Evolutionary conservation across 2,113 vertebrate genomes (phyloP).

Genomic region (Neolamprologus hecqui): DNA sequence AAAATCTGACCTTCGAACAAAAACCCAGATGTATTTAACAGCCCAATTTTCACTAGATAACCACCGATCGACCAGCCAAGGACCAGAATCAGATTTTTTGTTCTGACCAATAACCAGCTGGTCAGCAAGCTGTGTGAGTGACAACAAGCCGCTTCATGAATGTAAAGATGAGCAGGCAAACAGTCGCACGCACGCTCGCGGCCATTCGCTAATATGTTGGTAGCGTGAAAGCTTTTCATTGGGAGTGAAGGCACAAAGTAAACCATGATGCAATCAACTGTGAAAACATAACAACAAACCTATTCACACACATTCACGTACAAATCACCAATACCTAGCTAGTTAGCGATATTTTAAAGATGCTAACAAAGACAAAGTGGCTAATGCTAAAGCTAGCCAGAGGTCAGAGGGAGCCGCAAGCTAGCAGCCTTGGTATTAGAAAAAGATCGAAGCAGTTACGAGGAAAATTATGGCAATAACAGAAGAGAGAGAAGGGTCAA

Average conservation of each 20-base stretch:
- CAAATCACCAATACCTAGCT: neutral
- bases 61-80: neutral
- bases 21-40: neutral
- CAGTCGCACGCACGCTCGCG: rapidly evolving
- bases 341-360: neutral
- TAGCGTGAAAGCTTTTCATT: neutral
- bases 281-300: neutral
- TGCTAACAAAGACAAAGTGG: neutral
- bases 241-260: neutral
- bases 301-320: neutral
- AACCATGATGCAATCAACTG: neutral
- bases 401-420: neutral
- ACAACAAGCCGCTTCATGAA: neutral
- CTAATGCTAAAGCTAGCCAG: neutral
- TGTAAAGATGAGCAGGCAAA: neutral
- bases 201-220: neutral
- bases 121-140: neutral
- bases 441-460: neutral
- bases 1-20: neutral
- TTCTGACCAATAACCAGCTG: neutral
- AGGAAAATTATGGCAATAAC: neutral
- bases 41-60: neutral
- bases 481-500: neutral
- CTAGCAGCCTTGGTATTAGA: neutral
- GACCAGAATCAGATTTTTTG: neutral